These are phyloP conservation scores for Drosophila mimica DNA, from an alignment of 2,888 invertebrate species.

Conservation along the genomic window DNA sequence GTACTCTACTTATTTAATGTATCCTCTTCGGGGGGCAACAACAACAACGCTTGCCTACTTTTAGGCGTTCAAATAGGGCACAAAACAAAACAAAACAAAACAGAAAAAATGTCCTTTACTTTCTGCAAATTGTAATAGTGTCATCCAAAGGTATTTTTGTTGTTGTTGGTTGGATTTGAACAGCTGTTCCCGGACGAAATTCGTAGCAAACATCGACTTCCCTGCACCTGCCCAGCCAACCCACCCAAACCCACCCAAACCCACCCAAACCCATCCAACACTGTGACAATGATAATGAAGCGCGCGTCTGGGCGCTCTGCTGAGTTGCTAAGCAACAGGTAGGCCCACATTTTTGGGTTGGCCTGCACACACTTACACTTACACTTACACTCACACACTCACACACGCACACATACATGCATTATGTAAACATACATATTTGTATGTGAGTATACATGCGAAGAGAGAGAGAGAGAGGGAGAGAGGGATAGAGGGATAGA, in stretches of 20 bases:
- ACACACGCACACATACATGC: slow-evolving; percentile 2
- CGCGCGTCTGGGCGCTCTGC: slow-evolving; percentile 48
- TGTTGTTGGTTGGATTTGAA: slow-evolving; percentile 14
- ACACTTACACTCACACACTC: neutral
- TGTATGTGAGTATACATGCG: neutral
- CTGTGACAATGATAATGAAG: slow-evolving; percentile 59
- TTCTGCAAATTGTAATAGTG: slow-evolving; percentile 33
- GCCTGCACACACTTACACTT: slow-evolving; percentile 11
- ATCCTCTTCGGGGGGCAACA: slow-evolving; percentile 38
- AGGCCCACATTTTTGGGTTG: slow-evolving; percentile 63
- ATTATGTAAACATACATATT: neutral
- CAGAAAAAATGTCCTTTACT: neutral
- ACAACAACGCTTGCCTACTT: slow-evolving; percentile 30
- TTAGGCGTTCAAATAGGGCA: slow-evolving; percentile 21
- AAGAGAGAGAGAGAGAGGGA: neutral
- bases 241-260: no score
- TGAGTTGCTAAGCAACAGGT: slow-evolving; percentile 82
- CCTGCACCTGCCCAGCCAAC: no score
- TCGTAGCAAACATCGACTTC: slow-evolving; percentile 26
- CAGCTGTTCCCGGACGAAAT: slow-evolving; percentile 45
- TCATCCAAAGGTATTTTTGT: neutral
- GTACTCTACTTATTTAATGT: slow-evolving; percentile 50
- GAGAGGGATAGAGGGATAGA: neutral
- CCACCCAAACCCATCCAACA: neutral
- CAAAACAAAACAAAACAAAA: neutral